Conservation (phyloP, 2,797 vertebrate genomes). For the Steatocranus sp. region DNA sequence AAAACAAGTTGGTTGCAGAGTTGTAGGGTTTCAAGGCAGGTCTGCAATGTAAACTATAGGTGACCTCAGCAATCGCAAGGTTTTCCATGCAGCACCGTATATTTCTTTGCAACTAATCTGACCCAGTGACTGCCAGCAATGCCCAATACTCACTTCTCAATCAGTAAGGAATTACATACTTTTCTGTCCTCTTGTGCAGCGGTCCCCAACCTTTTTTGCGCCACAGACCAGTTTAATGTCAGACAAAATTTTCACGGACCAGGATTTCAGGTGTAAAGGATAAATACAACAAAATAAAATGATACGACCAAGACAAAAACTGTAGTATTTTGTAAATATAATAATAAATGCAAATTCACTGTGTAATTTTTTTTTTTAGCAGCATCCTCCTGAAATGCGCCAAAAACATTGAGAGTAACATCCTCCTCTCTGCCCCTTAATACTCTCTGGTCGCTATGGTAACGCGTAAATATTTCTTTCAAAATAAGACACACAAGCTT, state of each 20-base stretch:
- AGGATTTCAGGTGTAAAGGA: fast-evolving
- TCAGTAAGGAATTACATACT: neutral
- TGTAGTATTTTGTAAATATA: neutral
- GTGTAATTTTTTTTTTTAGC: neutral
- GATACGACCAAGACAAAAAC: neutral
- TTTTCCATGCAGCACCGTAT: neutral
- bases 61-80: fast-evolving
- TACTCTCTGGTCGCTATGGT: neutral
- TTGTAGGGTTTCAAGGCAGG: neutral
- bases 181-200: neutral
- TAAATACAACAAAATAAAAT: neutral
- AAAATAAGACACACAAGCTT: neutral
- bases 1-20: neutral
- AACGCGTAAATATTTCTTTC: neutral
- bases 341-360: neutral
- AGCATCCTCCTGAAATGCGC: neutral
- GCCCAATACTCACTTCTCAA: neutral
- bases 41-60: neutral
- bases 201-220: neutral
- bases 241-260: neutral
- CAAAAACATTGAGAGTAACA: neutral
- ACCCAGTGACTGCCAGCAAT: neutral
- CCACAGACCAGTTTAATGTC: neutral
- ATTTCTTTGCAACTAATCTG: neutral
- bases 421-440: neutral